Evolutionary conservation across 2,113 vertebrate species (phyloP), one percentile per base, ranked within the genome.

Genomic region (Coryphaenoides rupestris): DNA sequence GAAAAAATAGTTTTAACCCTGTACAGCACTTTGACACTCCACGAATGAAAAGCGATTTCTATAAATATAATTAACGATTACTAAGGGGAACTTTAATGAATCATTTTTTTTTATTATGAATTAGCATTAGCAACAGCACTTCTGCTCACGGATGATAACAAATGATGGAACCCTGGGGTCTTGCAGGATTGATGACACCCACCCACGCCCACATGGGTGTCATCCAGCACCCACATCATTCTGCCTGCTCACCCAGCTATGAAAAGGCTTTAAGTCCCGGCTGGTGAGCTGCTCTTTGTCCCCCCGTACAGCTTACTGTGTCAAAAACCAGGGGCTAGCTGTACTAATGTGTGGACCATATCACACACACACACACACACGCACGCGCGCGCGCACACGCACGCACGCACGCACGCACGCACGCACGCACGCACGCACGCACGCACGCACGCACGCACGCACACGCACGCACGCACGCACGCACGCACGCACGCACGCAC

Each of bases 181-280:
- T 23, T 56, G n/a, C 3, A 55, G 73, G 55, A 28, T 40, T 40
- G 59, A 69, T 68, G 74, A 75, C 57, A 60, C 74, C 33, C 63
- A 55, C 24, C 55, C 4, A 60, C 58, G 65, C 21, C 55, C 46
- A n/a, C 59, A 66, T 49, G 57, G 72, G 62, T 23, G 68, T n/a
- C n/a, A n/a, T n/a, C n/a, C n/a, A n/a, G n/a, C n/a, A n/a, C n/a
- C n/a, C 58, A 83, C 50, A 76, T 86, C 88, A 93, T 94, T 95
- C 84, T 92, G 75, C 84, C 65, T 91, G 90, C 70, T 91, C 88
- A 92, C 12, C 88, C 92, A 92, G 59, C 91, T 82, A 46, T 82
- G 59, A 82, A 89, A 90, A 93, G 87, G 83, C 71, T 87, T 79
- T 85, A 89, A 88, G 84, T 79, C 86, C 83, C 58, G 80, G 55